Conservation (phyloP, 2,797 vertebrate species). For the Sebastes itinus region DNA sequence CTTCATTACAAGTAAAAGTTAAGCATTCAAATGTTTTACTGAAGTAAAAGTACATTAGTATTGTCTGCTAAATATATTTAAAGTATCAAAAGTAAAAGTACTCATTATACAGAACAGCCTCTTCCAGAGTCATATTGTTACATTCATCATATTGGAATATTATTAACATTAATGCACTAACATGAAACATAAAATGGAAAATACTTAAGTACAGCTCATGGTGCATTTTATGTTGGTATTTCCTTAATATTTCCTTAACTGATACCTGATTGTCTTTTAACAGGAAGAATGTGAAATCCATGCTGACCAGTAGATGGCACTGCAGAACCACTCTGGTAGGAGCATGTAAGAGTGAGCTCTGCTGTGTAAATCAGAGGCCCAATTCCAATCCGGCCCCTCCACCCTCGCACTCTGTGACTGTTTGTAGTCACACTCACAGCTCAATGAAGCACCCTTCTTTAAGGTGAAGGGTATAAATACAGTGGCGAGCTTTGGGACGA, state of each 20-base stretch:
- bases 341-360: not conserved
- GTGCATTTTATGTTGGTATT: not conserved
- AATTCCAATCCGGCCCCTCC: too few species aligned
- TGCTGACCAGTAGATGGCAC: conserved; percentile 50
- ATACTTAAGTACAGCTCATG: not conserved
- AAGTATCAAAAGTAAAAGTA: not conserved
- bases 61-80: not conserved
- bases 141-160: too few species aligned
- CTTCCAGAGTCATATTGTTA: too few species aligned
- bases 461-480: too few species aligned
- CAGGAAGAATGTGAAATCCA: not conserved
- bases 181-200: not conserved
- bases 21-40: not conserved
- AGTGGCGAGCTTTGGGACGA: too few species aligned
- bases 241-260: not conserved
- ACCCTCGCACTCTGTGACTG: too few species aligned
- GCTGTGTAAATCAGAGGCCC: not conserved
- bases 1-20: not conserved
- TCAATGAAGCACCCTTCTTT: too few species aligned
- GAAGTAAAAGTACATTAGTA: not conserved
- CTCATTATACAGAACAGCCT: too few species aligned
- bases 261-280: not conserved
- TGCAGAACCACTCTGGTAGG: not conserved
- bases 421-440: too few species aligned
- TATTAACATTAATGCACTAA: too few species aligned